Evolutionary conservation across 2,113 vertebrate species (phyloP), one percentile per base, ranked within the genome.

Genomic region (Furnarius figulus): DNA sequence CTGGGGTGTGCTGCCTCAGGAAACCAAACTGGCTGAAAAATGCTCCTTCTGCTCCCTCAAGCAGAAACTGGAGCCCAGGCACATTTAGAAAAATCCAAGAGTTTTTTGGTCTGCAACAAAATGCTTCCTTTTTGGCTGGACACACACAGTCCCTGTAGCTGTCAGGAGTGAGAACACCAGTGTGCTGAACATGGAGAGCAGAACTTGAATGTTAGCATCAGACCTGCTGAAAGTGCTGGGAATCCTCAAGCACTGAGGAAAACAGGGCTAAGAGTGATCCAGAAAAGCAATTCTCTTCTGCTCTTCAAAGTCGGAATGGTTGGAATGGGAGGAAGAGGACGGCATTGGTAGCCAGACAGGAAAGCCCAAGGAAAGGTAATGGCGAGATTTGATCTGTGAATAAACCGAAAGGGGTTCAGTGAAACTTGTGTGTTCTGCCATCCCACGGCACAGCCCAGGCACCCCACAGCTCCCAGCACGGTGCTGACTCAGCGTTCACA

Each of bases 1-100:
- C 17, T 0, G 0, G 15, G 55, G 5, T 12, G 6, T 2, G 4
- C 62, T 44, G 53, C 11, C 15, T 52, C 28, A 46, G 89, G 52
- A 72, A 46, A 56, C 11, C 2, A 1, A 12, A 13, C 27, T 28
- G 37, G 14, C 40, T 80, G 30, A 40, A 71, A 71, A 50, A 5
- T 6, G n/a, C 20, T 73, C 30, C 40, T 61, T 50, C 52, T 67
- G 46, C 46, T 82, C 42, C 37, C 61, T 35, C 1, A 1, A 55
- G 37, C 58, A 27, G 40, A 72, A 80, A 42, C 23, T 22, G 46
- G 47, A 75, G 50, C 49, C 31, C 63, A 58, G 59, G n/a, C 17
- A 44, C 42, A 58, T 42, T 10, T 7, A 63, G 24, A 72, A 58
- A 85, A 62, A 44, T 11, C 5, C 20, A 53, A 28, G 42, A 25